Conservation (phyloP, 1,140 invertebrate genomes). For the Pachyrhynchus sulphureomaculatus region DNA sequence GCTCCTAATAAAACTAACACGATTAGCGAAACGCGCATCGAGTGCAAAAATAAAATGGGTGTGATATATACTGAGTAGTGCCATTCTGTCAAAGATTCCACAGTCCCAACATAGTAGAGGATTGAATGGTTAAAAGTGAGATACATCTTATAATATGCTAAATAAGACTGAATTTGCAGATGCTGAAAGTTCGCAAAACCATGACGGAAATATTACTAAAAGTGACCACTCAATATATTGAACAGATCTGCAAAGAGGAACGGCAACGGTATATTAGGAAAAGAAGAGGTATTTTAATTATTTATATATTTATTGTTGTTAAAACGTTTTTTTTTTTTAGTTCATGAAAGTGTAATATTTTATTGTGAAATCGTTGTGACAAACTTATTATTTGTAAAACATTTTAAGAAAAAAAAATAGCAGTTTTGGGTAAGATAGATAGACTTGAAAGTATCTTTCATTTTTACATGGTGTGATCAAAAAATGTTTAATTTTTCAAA, state of each 20-base stretch:
- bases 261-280: constrained; percentile 57
- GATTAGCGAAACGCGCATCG: too few relatives aligned
- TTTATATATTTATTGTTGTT: not conserved
- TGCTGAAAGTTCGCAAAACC: constrained; percentile 81
- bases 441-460: not conserved
- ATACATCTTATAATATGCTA: too few relatives aligned
- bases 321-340: not conserved
- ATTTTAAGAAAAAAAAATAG: not conserved
- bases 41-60: too few relatives aligned
- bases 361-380: not conserved
- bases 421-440: not conserved
- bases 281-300: constrained; percentile 46
- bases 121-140: too few relatives aligned
- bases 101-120: too few relatives aligned
- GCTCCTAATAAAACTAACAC: too few relatives aligned
- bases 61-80: too few relatives aligned
- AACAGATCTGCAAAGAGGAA: constrained; percentile 75
- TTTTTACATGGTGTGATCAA: not conserved
- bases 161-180: too few relatives aligned
- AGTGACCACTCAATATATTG: constrained; percentile 89
- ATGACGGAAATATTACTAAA: constrained; percentile 91
- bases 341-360: not conserved
- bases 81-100: too few relatives aligned
- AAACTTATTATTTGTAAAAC: not conserved
- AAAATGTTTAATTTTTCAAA: not conserved